Conservation (phyloP, 1,140 invertebrate genomes). For the Drosophila melanogaster region Release_6_plus_ISO1_MT NT_037436.4:12268501-12269000, state of each 20-base stretch:
- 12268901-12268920: constrained; percentile 54
- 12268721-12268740: constrained; percentile 25
- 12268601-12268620: constrained; percentile 50
- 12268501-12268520: constrained; percentile 80
- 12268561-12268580: constrained; percentile 45
- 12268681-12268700: constrained; percentile 38
- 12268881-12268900: constrained; percentile 51
- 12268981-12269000: constrained; percentile 50
- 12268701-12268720: constrained; percentile 9
- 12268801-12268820: constrained; percentile 79
- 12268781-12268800: constrained; percentile 81
- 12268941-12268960: constrained; percentile 46
- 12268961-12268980: constrained; percentile 39
- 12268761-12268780: constrained; percentile 50
- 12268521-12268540: constrained; percentile 81
- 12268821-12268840: constrained; percentile 77
- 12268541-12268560: constrained; percentile 70
- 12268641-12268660: constrained; percentile 76
- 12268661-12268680: constrained; percentile 78
- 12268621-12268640: constrained; percentile 69
- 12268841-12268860: constrained; percentile 45
- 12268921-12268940: constrained; percentile 1
- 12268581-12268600: constrained; percentile 29
- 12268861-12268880: constrained; percentile 28
- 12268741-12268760: constrained; percentile 23